Conservation (phyloP, 2,888 invertebrate genomes). For the Brachypalpus laphriformis region DNA sequence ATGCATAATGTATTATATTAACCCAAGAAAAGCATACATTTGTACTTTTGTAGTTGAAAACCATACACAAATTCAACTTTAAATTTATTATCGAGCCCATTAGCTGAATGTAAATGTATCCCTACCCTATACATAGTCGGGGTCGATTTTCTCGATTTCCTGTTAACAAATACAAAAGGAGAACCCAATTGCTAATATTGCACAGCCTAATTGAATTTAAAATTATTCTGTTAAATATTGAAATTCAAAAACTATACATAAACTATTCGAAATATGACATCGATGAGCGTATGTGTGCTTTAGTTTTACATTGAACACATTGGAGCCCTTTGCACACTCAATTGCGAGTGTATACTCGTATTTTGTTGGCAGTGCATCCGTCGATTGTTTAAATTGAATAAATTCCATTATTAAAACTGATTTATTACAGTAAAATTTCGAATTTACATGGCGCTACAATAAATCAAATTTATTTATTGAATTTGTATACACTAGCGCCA, state of each 20-base stretch:
- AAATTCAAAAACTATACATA: constrained; percentile 25
- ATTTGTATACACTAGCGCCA: constrained; percentile 43
- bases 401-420: constrained; percentile 69
- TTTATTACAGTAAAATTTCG: constrained; percentile 62
- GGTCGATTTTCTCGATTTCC: neutral
- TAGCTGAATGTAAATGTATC: constrained; percentile 2
- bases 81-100: constrained; percentile 5
- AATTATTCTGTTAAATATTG: constrained; percentile 33
- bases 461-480: constrained; percentile 73
- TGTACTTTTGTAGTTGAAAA: neutral
- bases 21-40: too few species aligned
- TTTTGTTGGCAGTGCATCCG: constrained; percentile 13
- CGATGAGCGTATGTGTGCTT: neutral
- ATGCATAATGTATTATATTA: too few species aligned
- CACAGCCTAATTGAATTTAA: constrained; percentile 23
- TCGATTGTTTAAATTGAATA: constrained; percentile 71
- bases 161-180: neutral
- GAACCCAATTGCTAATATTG: neutral
- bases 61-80: neutral
- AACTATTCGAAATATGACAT: neutral
- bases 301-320: constrained; percentile 26
- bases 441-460: constrained; percentile 57
- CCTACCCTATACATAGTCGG: neutral
- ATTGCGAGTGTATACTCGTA: neutral
- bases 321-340: constrained; percentile 21